These are phyloP conservation scores for Myanophis thanlyinensis DNA, from an alignment of 2,113 vertebrate species.

Conservation along the genomic window DNA sequence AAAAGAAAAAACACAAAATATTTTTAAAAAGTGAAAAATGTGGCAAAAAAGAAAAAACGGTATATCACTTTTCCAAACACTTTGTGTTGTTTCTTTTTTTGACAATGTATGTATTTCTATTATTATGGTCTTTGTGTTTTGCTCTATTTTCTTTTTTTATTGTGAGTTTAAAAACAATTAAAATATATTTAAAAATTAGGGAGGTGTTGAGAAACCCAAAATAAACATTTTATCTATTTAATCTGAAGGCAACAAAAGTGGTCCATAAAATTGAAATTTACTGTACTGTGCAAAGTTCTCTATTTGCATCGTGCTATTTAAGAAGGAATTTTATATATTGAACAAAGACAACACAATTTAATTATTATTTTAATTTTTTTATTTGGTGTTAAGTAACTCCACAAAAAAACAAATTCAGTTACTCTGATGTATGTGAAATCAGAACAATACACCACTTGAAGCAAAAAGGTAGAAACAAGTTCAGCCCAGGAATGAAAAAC, in stretches of 20 bases:
- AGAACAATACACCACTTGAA: constrained; percentile 89
- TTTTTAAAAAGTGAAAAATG: too few species aligned
- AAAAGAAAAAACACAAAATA: too few species aligned
- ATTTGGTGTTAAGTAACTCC: constrained; percentile 99
- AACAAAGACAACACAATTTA: constrained; percentile 42
- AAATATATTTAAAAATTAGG: not conserved
- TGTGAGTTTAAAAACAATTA: not conserved
- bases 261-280: not conserved
- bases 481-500: constrained; percentile 76
- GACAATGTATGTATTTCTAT: not conserved
- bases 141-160: not conserved
- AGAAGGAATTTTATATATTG: accelerated
- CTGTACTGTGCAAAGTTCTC: not conserved
- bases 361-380: constrained; percentile 72
- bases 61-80: too few species aligned
- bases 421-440: constrained; percentile 93
- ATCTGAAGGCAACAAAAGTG: not conserved
- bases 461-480: constrained; percentile 73
- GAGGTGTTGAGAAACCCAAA: not conserved
- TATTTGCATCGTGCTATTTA: not conserved
- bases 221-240: not conserved
- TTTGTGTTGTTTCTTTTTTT: too few species aligned
- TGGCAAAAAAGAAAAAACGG: too few species aligned
- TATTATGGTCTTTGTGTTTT: not conserved
- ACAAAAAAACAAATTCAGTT: constrained; percentile 98